Evolutionary conservation across 2,888 invertebrate genomes (phyloP), one percentile per base, ranked within the genome.

Genomic region (Salticus scenicus): DNA sequence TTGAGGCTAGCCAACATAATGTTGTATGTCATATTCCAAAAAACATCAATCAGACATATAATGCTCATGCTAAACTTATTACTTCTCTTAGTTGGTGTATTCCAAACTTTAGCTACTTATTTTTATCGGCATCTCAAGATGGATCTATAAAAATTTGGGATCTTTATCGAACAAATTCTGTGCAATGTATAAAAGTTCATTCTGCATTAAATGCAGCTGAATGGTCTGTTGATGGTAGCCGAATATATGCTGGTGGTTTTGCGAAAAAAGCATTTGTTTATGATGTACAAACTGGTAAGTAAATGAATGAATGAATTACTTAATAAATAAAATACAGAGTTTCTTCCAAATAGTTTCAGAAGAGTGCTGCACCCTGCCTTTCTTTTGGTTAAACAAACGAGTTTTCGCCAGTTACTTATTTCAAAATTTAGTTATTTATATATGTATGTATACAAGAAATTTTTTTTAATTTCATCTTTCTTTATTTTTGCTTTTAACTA

Each of bases 61-160:
- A 8, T 24, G 47, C 64, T 20, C 87, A 87, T 63, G 8, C 69
- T 10, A 70, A 31, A 24, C 17, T 47, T 24, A 63, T 87, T 4
- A 77, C 28, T n/a, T 31, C 81, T 33, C 17, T 87, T 20, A 63
- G 31, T 24, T 87, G 87, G 87, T 77, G 78, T 33, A 24, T 42
- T 28, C 28, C 73, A 1, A 31, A 77, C 17, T 87, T 73, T 76
- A 90, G 90, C 83, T 91, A 91, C 87, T 86, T 91, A 33, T 82
- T 91, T 0, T 87, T 90, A 4, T 90, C 91, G 5, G 90, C 89
- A 31, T 90, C 91, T 7, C 90, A 90, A 89, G 91, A 91, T 88
- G 87, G 89, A 1, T 89, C 88, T 17, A 88, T 91, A 0, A 90
- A 90, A 85, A 86, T 91, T 14, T 91, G 91, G 91, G 91, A 91